Base-by-base conservation (phyloP, 2,113 vertebrate genomes). In the Indri indri region DNA sequence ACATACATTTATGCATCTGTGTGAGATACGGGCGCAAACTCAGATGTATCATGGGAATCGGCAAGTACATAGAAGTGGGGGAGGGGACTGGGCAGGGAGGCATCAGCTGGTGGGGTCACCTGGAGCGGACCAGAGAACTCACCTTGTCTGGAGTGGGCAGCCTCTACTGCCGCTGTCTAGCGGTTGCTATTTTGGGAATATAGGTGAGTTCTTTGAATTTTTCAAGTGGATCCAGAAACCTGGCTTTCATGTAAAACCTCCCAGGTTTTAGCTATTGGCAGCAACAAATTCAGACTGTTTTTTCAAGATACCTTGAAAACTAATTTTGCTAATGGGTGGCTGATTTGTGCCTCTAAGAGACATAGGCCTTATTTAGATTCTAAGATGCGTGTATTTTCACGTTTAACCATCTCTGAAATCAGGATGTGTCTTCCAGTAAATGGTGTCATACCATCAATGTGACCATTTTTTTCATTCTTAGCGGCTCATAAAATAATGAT, bases 1-100 rank as follows among this genome's bases (percentile, higher is more conserved):
- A 88, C 40, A 14, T 12, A 7, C 42, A 34, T 4, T 2, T 34
- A 1, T 3, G 12, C 11, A 6, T 13, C 1, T 68, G 1, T 14
- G 25, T 57, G 37, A 66, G 16, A 10, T 10, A 3, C 34, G 25
- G 27, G 10, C 10, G 1, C 37, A 52, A 25, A 40, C 23, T 59
- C 42, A 17, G 8, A 6, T 45, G 57, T 30, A 13, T 47, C 16
- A 7, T 54, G 65, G 65, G n/a, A 8, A 30, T 74, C 34, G 50
- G 20, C 59, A 18, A 40, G 23, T 32, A 16, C 68, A 37, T 0
- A 16, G 10, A 45, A 40, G 50, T 84, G 8, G 9, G 30, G 66
- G 6, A 27, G 47, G 66, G 4, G 40, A 17, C 25, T 17, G 17
- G 52, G 23, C 4, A 32, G 23, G 27, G 84, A 59, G 27, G 34